Conservation (phyloP, 2,113 vertebrate genomes). For the Gymnorhina tibicen region DNA sequence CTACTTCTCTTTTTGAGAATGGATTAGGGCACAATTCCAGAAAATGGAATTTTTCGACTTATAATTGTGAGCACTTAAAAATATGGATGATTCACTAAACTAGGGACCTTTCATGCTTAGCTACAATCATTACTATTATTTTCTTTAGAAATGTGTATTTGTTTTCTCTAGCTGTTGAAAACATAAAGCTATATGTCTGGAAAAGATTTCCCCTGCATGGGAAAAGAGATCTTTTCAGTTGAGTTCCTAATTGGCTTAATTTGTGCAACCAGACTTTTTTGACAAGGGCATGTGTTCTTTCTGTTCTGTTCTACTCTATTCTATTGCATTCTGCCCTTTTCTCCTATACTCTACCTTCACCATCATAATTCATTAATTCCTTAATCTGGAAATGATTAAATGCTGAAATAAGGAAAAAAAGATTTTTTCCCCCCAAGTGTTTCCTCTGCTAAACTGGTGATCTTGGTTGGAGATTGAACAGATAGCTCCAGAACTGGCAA, state of each 20-base stretch:
- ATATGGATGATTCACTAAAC: background rate
- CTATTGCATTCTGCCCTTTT: background rate
- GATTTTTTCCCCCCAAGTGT: rapidly evolving
- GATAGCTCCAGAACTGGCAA: background rate
- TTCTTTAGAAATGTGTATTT: background rate
- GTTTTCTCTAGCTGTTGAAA: background rate
- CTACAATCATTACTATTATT: background rate
- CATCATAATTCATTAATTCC: background rate
- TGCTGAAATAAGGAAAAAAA: background rate
- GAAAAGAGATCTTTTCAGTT: background rate
- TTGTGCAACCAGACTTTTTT: conserved; percentile 20
- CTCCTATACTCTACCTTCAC: background rate
- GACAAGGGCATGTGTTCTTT: background rate
- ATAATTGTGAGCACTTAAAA: background rate
- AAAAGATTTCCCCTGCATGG: background rate
- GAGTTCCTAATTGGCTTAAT: background rate
- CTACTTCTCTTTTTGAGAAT: background rate
- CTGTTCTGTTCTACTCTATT: background rate
- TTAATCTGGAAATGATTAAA: background rate
- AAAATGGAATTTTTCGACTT: background rate
- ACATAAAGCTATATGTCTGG: background rate
- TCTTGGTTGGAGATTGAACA: background rate
- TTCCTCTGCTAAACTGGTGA: background rate
- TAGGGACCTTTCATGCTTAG: background rate
- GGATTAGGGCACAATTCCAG: background rate